phyloP scores from a whole-genome alignment of 2,888 invertebrate species.

The Drosophila bunnanda region DNA sequence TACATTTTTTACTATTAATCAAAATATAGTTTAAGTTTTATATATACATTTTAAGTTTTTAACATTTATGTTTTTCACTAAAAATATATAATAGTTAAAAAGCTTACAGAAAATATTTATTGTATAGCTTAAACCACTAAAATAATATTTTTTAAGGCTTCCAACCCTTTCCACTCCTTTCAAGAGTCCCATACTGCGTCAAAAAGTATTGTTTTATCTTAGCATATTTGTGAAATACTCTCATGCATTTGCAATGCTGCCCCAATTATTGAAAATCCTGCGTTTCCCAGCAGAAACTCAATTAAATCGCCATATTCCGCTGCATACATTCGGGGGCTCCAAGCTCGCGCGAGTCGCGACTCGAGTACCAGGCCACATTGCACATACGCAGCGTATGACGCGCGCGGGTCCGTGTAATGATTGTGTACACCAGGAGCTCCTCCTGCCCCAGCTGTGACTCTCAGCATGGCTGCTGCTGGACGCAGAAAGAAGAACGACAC shows the following conservation, averaged over 20 bases:
- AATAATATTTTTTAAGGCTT: too few relatives aligned
- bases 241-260: conserved; percentile 43
- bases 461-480: conserved; percentile 20
- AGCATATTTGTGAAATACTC: conserved; percentile 6
- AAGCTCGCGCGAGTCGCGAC: conserved; percentile 60
- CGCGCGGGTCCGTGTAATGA: conserved; percentile 46
- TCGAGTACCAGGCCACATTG: conserved; percentile 32
- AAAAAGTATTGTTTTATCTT: background rate
- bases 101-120: background rate
- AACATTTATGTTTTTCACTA: background rate
- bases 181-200: background rate
- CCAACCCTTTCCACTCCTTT: too few relatives aligned
- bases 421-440: conserved; percentile 40
- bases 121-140: background rate
- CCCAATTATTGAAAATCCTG: conserved; percentile 64
- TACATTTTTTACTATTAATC: too few relatives aligned
- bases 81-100: background rate
- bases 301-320: conserved; percentile 64
- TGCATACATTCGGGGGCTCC: conserved; percentile 60
- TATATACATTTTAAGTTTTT: background rate
- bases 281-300: conserved; percentile 52
- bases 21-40: too few relatives aligned
- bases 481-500: conserved; percentile 12
- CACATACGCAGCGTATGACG: conserved; percentile 53
- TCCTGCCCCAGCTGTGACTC: conserved; percentile 13